Percentiles rank a stretch among this genome's conserved stretches.
Conservation (phyloP, 2,888 invertebrate genomes). For the Polydrusus tereticollis region DNA sequence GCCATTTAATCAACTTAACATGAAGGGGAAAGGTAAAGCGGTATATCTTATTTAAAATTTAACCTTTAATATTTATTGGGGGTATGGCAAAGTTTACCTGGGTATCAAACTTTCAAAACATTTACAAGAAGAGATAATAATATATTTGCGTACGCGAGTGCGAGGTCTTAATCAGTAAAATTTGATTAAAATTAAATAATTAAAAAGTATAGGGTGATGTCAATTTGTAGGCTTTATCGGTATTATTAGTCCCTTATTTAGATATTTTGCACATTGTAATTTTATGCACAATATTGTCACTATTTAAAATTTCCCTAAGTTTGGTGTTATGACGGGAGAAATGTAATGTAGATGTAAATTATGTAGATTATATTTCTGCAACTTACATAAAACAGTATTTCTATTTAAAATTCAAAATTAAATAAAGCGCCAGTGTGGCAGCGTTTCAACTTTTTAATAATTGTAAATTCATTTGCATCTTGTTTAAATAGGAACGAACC, state of each 20-base stretch:
- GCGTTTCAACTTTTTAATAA: constrained; percentile 11
- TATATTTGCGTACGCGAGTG: neutral
- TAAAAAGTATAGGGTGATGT: too few species aligned
- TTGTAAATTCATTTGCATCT: constrained; percentile 11
- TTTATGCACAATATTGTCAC: too few species aligned
- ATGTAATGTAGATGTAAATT: constrained; percentile 17
- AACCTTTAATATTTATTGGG: neutral
- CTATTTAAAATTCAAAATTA: constrained; percentile 21
- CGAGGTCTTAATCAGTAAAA: too few species aligned
- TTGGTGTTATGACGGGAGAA: neutral
- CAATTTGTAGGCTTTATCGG: too few species aligned
- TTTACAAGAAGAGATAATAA: neutral
- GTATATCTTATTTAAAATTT: neutral
- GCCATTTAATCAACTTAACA: constrained; percentile 1
- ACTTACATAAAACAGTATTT: constrained; percentile 24
- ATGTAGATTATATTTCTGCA: constrained; percentile 23
- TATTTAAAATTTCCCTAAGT: neutral
- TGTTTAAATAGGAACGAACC: neutral
- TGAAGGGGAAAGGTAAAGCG: neutral
- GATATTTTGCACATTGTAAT: too few species aligned
- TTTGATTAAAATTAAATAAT: too few species aligned
- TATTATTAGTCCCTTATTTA: too few species aligned
- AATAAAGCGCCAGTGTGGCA: constrained; percentile 1
- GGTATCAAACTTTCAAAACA: neutral
- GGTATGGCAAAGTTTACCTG: neutral